A percentile compares a stretch with the other conserved stretches of the same genome.
Evolutionary conservation across 2,888 invertebrate species (phyloP).

Genomic region (Pandemis cinnamomeana): DNA sequence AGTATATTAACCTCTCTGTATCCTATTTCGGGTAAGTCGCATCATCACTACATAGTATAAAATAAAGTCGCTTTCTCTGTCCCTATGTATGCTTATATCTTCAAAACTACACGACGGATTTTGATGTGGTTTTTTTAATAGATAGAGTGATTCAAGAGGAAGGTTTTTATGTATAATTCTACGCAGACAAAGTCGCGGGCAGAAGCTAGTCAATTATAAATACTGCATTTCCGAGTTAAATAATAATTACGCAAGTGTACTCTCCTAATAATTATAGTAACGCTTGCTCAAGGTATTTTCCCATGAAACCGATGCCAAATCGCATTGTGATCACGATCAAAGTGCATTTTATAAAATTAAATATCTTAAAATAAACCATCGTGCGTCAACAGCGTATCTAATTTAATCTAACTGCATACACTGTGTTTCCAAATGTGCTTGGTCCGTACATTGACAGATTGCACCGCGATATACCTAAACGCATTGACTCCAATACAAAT

Average conservation of each 20-base stretch:
- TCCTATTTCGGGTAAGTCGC: too few relatives aligned
- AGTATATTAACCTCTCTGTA: neutral
- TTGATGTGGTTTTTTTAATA: too few relatives aligned
- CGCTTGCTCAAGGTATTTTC: neutral
- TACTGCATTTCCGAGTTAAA: neutral
- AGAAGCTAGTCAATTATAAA: too few relatives aligned
- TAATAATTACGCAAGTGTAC: neutral
- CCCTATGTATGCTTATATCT: too few relatives aligned
- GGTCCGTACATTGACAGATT: slow-evolving; percentile 6
- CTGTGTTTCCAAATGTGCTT: slow-evolving; percentile 12
- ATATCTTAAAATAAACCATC: neutral
- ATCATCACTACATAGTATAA: too few relatives aligned
- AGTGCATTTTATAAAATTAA: neutral
- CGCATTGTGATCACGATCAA: neutral
- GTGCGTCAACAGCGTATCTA: neutral
- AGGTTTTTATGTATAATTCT: too few relatives aligned
- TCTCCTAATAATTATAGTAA: neutral
- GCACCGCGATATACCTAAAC: slow-evolving; percentile 1
- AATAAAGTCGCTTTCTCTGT: too few relatives aligned
- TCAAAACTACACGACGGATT: too few relatives aligned
- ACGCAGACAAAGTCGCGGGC: too few relatives aligned
- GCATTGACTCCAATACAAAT: slow-evolving; percentile 19
- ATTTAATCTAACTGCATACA: neutral
- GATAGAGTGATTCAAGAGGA: too few relatives aligned
- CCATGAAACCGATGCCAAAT: neutral